phyloP scores from a whole-genome alignment of 2,888 invertebrate species.

The Chouioia cunea region DNA sequence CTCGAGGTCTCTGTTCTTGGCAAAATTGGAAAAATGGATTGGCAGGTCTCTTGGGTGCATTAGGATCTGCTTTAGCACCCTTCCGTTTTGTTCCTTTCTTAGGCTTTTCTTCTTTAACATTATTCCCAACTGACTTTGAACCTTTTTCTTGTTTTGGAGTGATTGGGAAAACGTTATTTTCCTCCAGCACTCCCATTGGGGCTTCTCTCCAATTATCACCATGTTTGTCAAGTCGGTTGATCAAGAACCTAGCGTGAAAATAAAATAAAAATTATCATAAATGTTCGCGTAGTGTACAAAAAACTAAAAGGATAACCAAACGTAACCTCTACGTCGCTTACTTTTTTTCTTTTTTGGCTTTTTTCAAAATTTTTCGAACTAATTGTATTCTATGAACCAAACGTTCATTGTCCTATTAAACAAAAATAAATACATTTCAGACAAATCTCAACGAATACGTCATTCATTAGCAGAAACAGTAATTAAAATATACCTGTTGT shows the following conservation, averaged over 20 bases:
- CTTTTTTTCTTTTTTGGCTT: constrained; percentile 77
- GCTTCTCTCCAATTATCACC: constrained; percentile 78
- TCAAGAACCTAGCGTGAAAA: constrained; percentile 71
- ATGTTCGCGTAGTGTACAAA: constrained; percentile 2
- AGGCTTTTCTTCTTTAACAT: constrained; percentile 62
- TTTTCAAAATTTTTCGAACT: constrained; percentile 78
- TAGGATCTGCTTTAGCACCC: constrained; percentile 76
- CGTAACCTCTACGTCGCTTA: constrained; percentile 57
- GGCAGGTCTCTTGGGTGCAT: constrained; percentile 83
- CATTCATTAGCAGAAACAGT: constrained; percentile 8
- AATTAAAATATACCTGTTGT: constrained; percentile 71
- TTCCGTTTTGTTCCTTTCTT: constrained; percentile 74
- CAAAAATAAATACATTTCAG: constrained; percentile 11
- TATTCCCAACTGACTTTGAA: constrained; percentile 56
- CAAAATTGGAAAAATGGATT: constrained; percentile 87
- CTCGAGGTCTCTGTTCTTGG: constrained; percentile 81
- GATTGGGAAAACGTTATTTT: constrained; percentile 63
- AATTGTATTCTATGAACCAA: constrained; percentile 79
- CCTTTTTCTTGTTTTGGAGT: constrained; percentile 62
- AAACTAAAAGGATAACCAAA: constrained; percentile 32
- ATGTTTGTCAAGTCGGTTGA: constrained; percentile 77
- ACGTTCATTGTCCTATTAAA: constrained; percentile 78
- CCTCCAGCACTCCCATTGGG: constrained; percentile 71
- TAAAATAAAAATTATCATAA: neutral
- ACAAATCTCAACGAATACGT: neutral